Conservation (phyloP, 1,140 invertebrate genomes). For the Hirudo medicinalis region DNA sequence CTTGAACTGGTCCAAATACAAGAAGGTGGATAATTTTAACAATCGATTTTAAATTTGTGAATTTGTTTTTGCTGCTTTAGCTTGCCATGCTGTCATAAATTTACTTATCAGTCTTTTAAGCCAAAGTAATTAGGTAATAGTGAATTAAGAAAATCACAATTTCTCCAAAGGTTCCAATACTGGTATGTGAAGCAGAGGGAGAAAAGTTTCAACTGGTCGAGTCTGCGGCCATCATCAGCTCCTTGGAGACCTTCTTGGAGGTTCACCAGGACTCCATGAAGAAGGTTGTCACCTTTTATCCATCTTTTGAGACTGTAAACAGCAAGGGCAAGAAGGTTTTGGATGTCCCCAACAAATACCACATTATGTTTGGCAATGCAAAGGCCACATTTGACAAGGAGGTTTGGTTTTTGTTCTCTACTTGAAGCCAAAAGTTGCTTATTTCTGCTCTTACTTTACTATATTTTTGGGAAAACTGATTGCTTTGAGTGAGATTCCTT, state of each 20-base stretch:
- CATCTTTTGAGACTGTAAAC: conserved; percentile 46
- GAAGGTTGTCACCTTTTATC: conserved; percentile 70
- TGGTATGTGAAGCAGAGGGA: conserved; percentile 60
- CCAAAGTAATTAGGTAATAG: no score
- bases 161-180: conserved; percentile 55
- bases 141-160: no score
- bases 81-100: no score
- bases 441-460: background rate
- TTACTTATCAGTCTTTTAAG: no score
- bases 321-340: conserved; percentile 30
- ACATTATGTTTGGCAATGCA: conserved; percentile 65
- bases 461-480: no score
- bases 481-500: no score
- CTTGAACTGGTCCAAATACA: conserved; percentile 83
- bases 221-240: conserved; percentile 82
- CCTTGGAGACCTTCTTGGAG: conserved; percentile 61
- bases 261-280: conserved; percentile 51
- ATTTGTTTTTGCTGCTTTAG: no score
- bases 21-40: conserved; percentile 51
- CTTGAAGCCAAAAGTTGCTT: background rate
- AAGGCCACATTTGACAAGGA: background rate
- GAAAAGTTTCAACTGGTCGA: conserved; percentile 67
- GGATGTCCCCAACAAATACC: conserved; percentile 79
- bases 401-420: background rate
- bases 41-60: no score